Evolutionary conservation across 2,888 invertebrate species (phyloP), one percentile per base, ranked within the genome.

Genomic region (Lasioglossum malachurum): DNA sequence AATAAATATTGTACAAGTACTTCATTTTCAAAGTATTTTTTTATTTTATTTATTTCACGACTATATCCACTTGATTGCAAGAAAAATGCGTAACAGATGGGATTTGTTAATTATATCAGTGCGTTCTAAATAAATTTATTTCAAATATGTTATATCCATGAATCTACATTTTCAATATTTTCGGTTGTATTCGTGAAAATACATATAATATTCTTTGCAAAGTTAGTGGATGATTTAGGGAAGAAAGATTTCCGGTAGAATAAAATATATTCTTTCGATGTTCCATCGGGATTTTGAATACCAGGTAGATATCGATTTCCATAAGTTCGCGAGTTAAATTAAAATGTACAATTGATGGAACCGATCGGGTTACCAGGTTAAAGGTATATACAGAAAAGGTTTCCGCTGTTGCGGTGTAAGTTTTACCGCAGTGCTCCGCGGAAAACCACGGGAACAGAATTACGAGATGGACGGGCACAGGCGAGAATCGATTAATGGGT

Each of bases 401-500:
- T 93, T 93, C 90, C 90, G 88, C 88, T 93, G 93, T 93, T 92
- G 90, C 91, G 91, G 90, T 79, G 87, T 84, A 93, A 93, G 90
- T 93, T 92, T 90, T 80, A 91, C 93, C 93, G 87, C 92, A 90
- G 88, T 90, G 88, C 88, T 90, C 84, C 91, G 87, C 81, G 85
- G 88, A 83, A 89, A 89, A 93, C 93, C 92, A 84, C 93, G 84
- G 19, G 89, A 91, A 93, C 91, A 90, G 92, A 92, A 93, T 93
- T 93, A 92, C 93, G 91, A 88, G 89, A 86, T 85, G 79, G 84
- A 80, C 80, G 83, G 84, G 74, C 38, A 84, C 76, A 83, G 86
- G 86, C 75, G 89, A 89, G 83, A 91, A 93, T 93, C 93, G 93
- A 93, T 93, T 93, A 93, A 93, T 92, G 92, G 93, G 80, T 90